These are phyloP conservation scores for Epistrophella euchroma DNA, from an alignment of 2,888 invertebrate species.

Conservation along the genomic window DNA sequence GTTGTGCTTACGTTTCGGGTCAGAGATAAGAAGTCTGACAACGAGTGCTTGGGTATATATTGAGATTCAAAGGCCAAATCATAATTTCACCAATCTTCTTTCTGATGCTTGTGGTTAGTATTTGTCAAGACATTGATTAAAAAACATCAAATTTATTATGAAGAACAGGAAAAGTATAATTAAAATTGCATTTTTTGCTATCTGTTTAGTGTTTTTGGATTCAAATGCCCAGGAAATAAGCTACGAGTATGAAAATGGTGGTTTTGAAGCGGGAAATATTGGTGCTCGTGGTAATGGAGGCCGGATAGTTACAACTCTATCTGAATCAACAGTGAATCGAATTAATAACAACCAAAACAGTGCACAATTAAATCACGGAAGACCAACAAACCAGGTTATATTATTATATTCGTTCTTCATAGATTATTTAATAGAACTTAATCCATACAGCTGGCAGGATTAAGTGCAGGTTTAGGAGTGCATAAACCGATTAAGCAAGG, in stretches of 20 bases:
- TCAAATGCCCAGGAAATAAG: constrained; percentile 3
- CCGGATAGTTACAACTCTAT: neutral
- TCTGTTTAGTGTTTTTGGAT: neutral
- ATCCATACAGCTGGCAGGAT: no score
- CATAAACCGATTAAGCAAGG: no score
- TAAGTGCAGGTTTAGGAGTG: no score
- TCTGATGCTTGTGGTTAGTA: constrained; percentile 29
- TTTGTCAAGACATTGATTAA: constrained; percentile 11
- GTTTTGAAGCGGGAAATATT: neutral
- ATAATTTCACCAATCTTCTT: neutral
- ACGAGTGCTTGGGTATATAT: neutral
- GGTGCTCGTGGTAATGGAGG: neutral
- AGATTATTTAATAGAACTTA: no score
- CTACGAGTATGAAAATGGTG: constrained; percentile 11
- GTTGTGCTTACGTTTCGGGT: constrained; percentile 11
- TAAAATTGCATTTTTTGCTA: constrained; percentile 11
- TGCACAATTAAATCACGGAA: neutral
- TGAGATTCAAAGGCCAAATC: neutral
- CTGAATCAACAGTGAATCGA: neutral
- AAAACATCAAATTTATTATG: constrained; percentile 36
- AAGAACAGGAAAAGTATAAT: neutral
- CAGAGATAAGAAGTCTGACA: constrained; percentile 36
- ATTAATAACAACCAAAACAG: neutral
- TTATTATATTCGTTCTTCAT: neutral
- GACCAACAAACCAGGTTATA: constrained; percentile 6